Conservation (phyloP, 1,140 invertebrate species). For the Calosoma granatense region DNA sequence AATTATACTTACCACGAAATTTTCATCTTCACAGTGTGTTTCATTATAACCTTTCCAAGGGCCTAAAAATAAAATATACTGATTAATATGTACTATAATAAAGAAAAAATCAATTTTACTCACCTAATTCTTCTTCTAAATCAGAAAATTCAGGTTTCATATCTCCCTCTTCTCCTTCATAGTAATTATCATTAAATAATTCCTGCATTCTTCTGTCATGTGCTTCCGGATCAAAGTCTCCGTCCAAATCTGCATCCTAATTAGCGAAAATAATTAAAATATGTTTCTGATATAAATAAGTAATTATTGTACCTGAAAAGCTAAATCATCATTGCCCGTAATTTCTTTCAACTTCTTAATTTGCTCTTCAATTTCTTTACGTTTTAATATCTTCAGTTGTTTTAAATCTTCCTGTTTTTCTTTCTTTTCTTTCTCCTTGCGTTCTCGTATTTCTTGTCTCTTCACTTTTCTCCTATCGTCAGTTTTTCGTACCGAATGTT, state of each 20-base stretch:
- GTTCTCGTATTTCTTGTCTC: conserved; percentile 59
- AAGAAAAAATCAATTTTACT: not conserved
- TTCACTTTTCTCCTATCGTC: conserved; percentile 71
- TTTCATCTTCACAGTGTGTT: conserved; percentile 64
- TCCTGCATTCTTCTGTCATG: conserved; percentile 81
- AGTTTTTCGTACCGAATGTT: conserved; percentile 68
- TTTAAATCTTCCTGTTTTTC: conserved; percentile 79
- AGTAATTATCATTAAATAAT: conserved; percentile 82
- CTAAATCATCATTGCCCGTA: conserved; percentile 48
- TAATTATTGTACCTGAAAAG: conserved; percentile 14
- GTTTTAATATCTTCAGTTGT: conserved; percentile 74
- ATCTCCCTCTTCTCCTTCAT: conserved; percentile 56
- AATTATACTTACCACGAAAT: conserved; percentile 65
- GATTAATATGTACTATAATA: not conserved
- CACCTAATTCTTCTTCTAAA: conserved; percentile 61
- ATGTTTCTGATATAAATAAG: too few relatives aligned
- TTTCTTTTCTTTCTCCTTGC: conserved; percentile 74
- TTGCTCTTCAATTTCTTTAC: conserved; percentile 85
- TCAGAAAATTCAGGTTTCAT: conserved; percentile 73
- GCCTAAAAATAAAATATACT: not conserved
- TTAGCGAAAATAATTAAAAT: too few relatives aligned
- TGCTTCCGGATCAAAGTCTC: conserved; percentile 87
- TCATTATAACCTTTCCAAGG: conserved; percentile 27
- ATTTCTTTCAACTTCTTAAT: conserved; percentile 79
- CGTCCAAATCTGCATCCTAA: conserved; percentile 59